Conservation (phyloP, 2,113 vertebrate genomes). For the Hemiprocne comata region DNA sequence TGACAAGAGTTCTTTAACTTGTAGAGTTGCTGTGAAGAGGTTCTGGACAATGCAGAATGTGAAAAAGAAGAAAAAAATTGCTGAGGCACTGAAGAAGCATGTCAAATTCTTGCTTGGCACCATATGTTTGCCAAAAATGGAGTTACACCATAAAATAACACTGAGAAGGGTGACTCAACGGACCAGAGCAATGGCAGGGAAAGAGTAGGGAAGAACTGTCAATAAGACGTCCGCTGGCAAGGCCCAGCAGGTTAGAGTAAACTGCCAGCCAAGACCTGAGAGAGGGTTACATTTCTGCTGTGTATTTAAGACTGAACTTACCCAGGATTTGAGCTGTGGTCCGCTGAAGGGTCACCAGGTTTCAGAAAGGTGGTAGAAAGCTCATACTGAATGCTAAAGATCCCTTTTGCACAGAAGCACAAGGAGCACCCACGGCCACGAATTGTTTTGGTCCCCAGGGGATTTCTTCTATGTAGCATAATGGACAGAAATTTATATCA, state of each 20-base stretch:
- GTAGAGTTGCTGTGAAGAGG: neutral
- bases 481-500: neutral
- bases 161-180: neutral
- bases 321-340: neutral
- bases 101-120: neutral
- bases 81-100: neutral
- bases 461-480: neutral
- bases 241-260: neutral
- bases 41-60: neutral
- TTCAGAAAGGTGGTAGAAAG: neutral
- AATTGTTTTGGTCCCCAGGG: neutral
- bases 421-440: neutral
- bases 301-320: neutral
- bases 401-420: neutral
- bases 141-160: neutral
- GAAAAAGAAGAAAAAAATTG: neutral
- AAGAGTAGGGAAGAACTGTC: neutral
- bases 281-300: neutral
- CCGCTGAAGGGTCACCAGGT: neutral
- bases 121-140: neutral
- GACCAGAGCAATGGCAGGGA: neutral
- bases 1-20: neutral
- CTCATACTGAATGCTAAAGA: neutral
- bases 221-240: neutral
- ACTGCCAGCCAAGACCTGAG: too few species aligned